phyloP scores from a whole-genome alignment of 2,888 invertebrate species.

The Zhengitettix transpicula region DNA sequence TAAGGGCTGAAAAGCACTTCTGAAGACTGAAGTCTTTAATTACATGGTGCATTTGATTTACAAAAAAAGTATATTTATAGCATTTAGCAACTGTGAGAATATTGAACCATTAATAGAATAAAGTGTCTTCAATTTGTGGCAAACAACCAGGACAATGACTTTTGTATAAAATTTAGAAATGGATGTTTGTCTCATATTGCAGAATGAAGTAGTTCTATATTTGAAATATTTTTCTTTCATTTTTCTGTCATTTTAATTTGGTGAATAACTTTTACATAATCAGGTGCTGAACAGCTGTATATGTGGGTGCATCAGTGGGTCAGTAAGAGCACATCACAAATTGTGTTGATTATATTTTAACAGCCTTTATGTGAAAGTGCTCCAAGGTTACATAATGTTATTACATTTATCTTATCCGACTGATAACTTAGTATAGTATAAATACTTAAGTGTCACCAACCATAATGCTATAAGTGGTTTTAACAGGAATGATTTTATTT shows the following conservation, averaged over 20 bases:
- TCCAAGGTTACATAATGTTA: not conserved
- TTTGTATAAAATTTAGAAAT: not conserved
- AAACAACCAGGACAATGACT: not conserved
- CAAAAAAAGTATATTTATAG: not conserved
- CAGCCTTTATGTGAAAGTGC: not conserved
- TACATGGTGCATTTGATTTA: not conserved
- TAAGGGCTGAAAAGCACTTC: slow-evolving; percentile 2
- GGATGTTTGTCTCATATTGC: not conserved
- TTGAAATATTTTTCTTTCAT: not conserved
- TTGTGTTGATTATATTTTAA: too few relatives aligned
- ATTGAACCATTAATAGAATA: too few relatives aligned
- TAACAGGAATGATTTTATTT: too few relatives aligned
- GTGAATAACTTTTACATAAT: not conserved
- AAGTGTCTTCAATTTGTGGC: too few relatives aligned
- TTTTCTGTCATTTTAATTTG: not conserved
- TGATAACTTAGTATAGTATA: not conserved
- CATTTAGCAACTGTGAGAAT: not conserved
- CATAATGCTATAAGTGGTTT: too few relatives aligned
- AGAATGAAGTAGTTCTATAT: not conserved
- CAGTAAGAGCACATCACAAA: too few relatives aligned
- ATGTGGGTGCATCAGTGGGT: too few relatives aligned
- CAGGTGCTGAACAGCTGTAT: too few relatives aligned
- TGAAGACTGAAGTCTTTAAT: slow-evolving; percentile 7
- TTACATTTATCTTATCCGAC: not conserved
- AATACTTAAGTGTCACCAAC: too few relatives aligned